These are phyloP conservation scores for Apomyelois bistriatella DNA, from an alignment of 2,888 invertebrate genomes.

Conservation along the genomic window DNA sequence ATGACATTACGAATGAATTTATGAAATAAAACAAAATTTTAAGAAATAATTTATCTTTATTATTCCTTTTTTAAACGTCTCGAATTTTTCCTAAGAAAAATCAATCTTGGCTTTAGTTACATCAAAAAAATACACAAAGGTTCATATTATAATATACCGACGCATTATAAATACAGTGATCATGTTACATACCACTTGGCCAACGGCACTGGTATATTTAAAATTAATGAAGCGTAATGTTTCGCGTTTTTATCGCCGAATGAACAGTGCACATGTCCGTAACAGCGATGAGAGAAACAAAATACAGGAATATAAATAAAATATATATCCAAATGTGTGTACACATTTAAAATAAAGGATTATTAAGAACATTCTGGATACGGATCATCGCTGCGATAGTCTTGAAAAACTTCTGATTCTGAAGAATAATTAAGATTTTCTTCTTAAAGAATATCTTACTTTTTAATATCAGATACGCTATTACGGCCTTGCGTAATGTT, in stretches of 20 bases:
- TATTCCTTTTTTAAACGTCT: constrained; percentile 73
- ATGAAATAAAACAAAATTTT: constrained; percentile 67
- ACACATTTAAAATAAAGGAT: too few relatives aligned
- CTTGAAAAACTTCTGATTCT: too few relatives aligned
- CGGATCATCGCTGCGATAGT: too few relatives aligned
- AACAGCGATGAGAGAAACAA: neutral
- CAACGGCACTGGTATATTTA: constrained; percentile 37
- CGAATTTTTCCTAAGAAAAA: constrained; percentile 76
- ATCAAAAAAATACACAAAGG: constrained; percentile 78
- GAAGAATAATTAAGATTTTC: too few relatives aligned
- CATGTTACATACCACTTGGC: constrained; percentile 43
- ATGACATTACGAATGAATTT: constrained; percentile 23
- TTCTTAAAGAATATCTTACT: too few relatives aligned
- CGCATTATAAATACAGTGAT: constrained; percentile 64
- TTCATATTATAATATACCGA: constrained; percentile 55
- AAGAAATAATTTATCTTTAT: constrained; percentile 79
- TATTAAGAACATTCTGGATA: too few relatives aligned
- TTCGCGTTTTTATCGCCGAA: constrained; percentile 24
- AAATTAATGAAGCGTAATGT: constrained; percentile 50
- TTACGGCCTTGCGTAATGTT: constrained; percentile 14
- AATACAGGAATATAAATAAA: neutral
- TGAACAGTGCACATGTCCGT: constrained; percentile 21
- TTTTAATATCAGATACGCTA: neutral
- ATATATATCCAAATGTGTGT: too few relatives aligned
- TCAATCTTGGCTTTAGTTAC: constrained; percentile 78